Evolutionary conservation across 2,797 vertebrate genomes (phyloP), one percentile per base, ranked within the genome.

Genomic region (Harpagifer antarcticus): DNA sequence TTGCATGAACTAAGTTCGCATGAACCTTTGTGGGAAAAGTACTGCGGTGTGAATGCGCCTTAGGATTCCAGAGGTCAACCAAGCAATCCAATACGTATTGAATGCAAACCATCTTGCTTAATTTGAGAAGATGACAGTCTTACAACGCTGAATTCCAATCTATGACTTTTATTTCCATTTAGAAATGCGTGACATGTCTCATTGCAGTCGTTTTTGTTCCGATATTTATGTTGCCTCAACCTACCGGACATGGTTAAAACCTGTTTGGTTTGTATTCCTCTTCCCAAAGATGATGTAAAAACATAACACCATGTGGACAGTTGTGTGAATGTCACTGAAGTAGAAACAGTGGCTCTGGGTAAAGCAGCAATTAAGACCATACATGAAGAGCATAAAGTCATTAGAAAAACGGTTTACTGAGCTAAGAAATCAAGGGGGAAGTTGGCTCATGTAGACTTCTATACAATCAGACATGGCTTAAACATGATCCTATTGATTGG

Each of bases 281-380:
- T 47, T 70, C 33, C 5, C 45, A 44, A 49, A 73, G 31, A 69
- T 31, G 48, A 19, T 33, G 27, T 54, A 40, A 73, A 72, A 66
- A 60, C 58, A 58, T 44, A 23, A 23, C 23, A 23, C 23, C 0
- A 23, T 23, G 23, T 23, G 23, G 3, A 0, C 23, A 59, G 57
- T 40, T 58, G 50, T 61, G 55, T 65, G 69, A 84, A 88, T 53
- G 79, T 85, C 57, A 76, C 52, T 83, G 62, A 88, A 79, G 79
- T 68, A 49, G 81, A 79, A 89, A 83, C 50, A 67, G 63, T n/a
- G 58, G 48, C 33, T 57, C 16, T 33, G 23, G 44, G 40, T 19
- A 27, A 27, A 27, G 4, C 27, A 27, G 27, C 27, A 27, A 27
- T 27, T 27, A 27, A 27, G 27, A 27, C 27, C 27, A 27, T 27